Evolutionary conservation across 2,888 invertebrate genomes (phyloP).

Genomic region (Drosophila histrio): DNA sequence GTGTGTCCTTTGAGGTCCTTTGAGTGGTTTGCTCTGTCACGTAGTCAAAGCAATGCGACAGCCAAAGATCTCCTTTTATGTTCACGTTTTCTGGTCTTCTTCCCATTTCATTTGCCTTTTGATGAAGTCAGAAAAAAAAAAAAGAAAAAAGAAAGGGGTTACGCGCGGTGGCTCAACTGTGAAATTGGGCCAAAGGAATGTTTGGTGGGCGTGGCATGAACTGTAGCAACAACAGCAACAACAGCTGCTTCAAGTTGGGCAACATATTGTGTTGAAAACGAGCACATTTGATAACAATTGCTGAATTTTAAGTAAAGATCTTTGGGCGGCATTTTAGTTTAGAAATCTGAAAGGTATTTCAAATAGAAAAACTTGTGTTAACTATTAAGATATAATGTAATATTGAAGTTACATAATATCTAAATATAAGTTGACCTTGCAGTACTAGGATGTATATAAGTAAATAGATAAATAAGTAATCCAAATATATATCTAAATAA

Average conservation of each 20-base stretch:
- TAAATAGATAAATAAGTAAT: too few relatives aligned
- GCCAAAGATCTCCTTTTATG: not conserved
- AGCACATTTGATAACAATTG: not conserved
- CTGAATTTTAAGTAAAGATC: not conserved
- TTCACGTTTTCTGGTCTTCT: constrained; percentile 2
- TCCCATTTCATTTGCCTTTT: constrained; percentile 14
- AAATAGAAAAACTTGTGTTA: too few relatives aligned
- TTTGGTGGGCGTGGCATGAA: not conserved
- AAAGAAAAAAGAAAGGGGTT: constrained; percentile 1
- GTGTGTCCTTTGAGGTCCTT: constrained; percentile 8
- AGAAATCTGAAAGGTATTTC: not conserved
- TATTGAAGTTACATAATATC: too few relatives aligned
- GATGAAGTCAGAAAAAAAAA: too few relatives aligned
- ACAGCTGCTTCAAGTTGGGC: not conserved
- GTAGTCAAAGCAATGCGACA: constrained; percentile 16
- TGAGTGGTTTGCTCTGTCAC: constrained; percentile 8
- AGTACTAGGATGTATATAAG: too few relatives aligned
- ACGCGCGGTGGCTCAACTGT: constrained; percentile 1
- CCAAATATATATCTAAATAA: too few relatives aligned
- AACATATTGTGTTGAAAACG: not conserved
- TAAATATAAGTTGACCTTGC: too few relatives aligned
- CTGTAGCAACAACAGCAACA: not conserved
- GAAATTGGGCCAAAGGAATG: constrained; percentile 15
- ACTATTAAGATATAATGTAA: too few relatives aligned
- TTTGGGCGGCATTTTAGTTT: not conserved